phyloP scores from a whole-genome alignment of 1,140 invertebrate genomes.

The Drosophila seguyi region DNA sequence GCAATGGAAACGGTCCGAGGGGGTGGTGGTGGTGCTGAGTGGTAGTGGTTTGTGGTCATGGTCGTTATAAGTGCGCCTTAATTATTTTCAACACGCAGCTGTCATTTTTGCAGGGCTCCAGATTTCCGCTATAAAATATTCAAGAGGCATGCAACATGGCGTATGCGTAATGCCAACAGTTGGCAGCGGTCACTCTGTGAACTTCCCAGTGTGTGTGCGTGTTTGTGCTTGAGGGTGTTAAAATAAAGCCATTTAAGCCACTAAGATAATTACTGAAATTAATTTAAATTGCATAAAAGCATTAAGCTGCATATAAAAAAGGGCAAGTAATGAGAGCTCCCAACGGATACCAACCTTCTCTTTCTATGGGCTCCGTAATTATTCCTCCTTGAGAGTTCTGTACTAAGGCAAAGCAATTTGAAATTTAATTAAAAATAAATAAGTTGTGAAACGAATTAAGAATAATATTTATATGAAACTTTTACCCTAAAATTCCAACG shows the following conservation, averaged over 20 bases:
- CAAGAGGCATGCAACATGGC: slow-evolving; percentile 61
- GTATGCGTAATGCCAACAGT: slow-evolving; percentile 57
- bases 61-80: slow-evolving; percentile 63
- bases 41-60: slow-evolving; percentile 45
- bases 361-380: not conserved
- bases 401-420: slow-evolving; percentile 2
- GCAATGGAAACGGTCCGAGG: slow-evolving; percentile 26
- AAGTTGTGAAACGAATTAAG: slow-evolving; percentile 1
- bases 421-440: slow-evolving; percentile 33
- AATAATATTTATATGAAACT: slow-evolving; percentile 10
- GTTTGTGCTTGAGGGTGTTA: slow-evolving; percentile 28
- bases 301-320: slow-evolving; percentile 31
- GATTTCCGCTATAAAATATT: slow-evolving; percentile 66
- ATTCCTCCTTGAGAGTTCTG: not conserved
- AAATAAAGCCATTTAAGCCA: slow-evolving; percentile 68
- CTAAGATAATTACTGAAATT: slow-evolving; percentile 80
- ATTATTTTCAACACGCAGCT: slow-evolving; percentile 77
- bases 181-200: slow-evolving; percentile 25
- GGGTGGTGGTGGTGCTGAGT: slow-evolving; percentile 11
- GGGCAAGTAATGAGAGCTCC: slow-evolving; percentile 13
- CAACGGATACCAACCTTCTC: slow-evolving; percentile 5
- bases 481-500: slow-evolving; percentile 1
- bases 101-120: slow-evolving; percentile 61
- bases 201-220: not conserved
- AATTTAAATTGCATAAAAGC: slow-evolving; percentile 81